These are phyloP conservation scores for Augiades crinisus DNA, from an alignment of 2,888 invertebrate genomes.

Conservation along the genomic window DNA sequence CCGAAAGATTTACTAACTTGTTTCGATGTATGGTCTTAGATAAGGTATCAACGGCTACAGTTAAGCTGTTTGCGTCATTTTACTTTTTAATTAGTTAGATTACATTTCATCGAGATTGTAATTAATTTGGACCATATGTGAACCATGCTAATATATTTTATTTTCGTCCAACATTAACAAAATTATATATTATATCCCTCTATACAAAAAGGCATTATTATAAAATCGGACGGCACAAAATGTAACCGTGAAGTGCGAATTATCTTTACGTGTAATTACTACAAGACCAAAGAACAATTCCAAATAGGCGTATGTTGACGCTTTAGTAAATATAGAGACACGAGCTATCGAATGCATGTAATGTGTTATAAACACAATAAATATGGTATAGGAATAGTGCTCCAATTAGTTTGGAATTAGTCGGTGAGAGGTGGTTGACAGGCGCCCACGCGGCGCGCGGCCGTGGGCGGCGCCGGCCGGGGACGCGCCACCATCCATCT, in stretches of 20 bases:
- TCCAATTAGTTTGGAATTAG: conserved; percentile 1
- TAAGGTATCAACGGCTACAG: neutral
- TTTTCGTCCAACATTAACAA: too few relatives aligned
- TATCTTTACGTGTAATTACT: too few relatives aligned
- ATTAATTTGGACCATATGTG: too few relatives aligned
- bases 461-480: neutral
- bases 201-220: too few relatives aligned
- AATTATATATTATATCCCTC: too few relatives aligned
- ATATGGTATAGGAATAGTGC: neutral
- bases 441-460: neutral
- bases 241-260: too few relatives aligned
- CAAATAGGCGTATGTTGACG: too few relatives aligned
- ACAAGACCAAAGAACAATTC: too few relatives aligned
- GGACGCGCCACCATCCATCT: neutral
- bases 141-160: neutral
- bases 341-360: neutral
- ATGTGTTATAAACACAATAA: neutral
- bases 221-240: too few relatives aligned
- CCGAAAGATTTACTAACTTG: neutral
- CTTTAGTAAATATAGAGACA: neutral
- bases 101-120: too few relatives aligned
- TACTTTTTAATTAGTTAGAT: neutral
- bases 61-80: neutral
- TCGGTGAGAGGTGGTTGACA: conserved; percentile 4
- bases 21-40: neutral